A percentile compares a stretch with the other conserved stretches of the same genome.
Evolutionary conservation across 2,888 invertebrate genomes (phyloP).

Genomic region (Phortica okadai): DNA sequence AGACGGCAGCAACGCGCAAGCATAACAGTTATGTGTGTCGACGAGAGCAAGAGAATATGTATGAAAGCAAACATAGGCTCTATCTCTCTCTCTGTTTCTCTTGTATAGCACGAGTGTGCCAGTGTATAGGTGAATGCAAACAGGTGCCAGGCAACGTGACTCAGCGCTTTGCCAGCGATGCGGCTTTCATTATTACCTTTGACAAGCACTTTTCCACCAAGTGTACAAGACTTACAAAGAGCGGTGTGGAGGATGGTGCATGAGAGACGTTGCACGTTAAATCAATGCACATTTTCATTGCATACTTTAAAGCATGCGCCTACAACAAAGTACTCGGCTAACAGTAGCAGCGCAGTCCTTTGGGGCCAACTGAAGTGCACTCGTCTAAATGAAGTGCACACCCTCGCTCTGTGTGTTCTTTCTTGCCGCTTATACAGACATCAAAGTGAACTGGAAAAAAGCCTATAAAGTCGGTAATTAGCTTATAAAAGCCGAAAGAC

Average conservation of each 20-base stretch:
- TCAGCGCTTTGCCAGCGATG: not conserved
- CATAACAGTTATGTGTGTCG: not conserved
- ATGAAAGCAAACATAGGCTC: not conserved
- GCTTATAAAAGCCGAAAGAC: constrained; percentile 25
- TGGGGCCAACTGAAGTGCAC: constrained; percentile 64
- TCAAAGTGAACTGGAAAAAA: constrained; percentile 58
- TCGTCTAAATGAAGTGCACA: constrained; percentile 67
- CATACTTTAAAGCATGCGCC: not conserved
- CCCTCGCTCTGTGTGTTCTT: constrained; percentile 22
- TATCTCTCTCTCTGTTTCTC: not conserved
- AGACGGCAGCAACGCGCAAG: constrained; percentile 5
- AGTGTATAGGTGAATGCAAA: constrained; percentile 59
- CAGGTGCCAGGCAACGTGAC: constrained; percentile 53
- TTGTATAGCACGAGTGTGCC: constrained; percentile 22
- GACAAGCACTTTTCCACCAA: constrained; percentile 8
- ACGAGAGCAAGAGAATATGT: not conserved
- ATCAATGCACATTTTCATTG: not conserved
- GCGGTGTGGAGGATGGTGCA: not conserved
- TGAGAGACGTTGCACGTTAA: not conserved
- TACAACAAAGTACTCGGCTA: constrained; percentile 15
- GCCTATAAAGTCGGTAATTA: constrained; percentile 27
- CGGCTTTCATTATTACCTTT: constrained; percentile 38
- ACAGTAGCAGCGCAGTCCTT: constrained; percentile 52
- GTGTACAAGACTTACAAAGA: too few relatives aligned
- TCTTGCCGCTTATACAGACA: constrained; percentile 48